Evolutionary conservation across 2,888 invertebrate genomes (phyloP).

Genomic region (Julus scandinavius): DNA sequence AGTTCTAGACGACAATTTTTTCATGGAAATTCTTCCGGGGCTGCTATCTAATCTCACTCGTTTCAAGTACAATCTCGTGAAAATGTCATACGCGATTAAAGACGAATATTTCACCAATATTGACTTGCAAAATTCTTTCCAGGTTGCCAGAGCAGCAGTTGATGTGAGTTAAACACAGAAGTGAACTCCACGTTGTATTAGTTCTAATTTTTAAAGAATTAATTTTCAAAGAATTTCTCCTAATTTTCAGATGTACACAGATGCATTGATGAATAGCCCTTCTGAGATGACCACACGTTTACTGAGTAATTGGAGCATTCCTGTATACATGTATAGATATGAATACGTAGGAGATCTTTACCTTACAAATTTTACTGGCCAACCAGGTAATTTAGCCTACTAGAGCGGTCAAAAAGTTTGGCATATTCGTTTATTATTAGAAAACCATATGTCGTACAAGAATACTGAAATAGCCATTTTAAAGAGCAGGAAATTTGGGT

Average conservation of each 20-base stretch:
- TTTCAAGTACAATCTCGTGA: constrained; percentile 12
- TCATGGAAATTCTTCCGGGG: not conserved
- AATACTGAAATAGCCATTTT: too few relatives aligned
- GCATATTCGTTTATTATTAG: too few relatives aligned
- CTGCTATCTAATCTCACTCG: not conserved
- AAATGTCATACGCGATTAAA: constrained; percentile 13
- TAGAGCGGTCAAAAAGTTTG: too few relatives aligned
- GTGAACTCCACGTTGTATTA: too few relatives aligned
- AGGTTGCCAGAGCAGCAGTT: not conserved
- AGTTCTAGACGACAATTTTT: not conserved
- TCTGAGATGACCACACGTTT: constrained; percentile 13
- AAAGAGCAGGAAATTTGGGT: too few relatives aligned
- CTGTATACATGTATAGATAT: constrained; percentile 33
- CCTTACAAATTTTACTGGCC: constrained; percentile 20
- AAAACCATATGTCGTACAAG: too few relatives aligned
- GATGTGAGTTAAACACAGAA: not conserved
- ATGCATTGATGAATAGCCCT: not conserved
- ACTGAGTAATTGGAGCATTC: not conserved
- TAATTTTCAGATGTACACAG: constrained; percentile 28
- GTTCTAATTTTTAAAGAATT: too few relatives aligned
- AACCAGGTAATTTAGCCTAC: not conserved
- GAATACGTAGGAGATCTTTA: not conserved
- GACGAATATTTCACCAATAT: constrained; percentile 37
- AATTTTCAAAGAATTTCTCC: not conserved
- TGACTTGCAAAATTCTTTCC: not conserved